phyloP scores from a whole-genome alignment of 1,140 invertebrate species.

The Halotydeus destructor region DNA sequence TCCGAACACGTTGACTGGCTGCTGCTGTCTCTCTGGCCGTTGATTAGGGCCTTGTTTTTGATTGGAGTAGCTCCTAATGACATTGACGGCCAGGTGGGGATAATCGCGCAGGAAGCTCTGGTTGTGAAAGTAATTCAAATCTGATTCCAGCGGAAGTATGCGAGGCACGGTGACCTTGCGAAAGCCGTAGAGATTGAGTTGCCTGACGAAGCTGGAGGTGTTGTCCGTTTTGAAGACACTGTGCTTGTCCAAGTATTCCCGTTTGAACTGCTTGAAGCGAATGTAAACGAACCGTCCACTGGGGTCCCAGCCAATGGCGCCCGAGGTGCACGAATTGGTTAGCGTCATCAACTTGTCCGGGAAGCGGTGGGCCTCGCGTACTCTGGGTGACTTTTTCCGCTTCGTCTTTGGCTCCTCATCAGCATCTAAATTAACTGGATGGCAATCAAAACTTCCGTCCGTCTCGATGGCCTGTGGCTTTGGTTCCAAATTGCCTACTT shows the following conservation, averaged over 20 bases:
- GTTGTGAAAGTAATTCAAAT: too few species aligned
- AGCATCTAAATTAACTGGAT: too few species aligned
- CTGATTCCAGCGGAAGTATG: too few species aligned
- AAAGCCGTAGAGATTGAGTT: conserved; percentile 23
- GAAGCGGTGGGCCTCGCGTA: conserved; percentile 3
- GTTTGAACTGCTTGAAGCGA: conserved; percentile 7
- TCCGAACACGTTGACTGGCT: too few species aligned
- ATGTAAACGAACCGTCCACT: conserved; percentile 7
- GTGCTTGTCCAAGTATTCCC: conserved; percentile 16
- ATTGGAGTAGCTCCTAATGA: too few species aligned
- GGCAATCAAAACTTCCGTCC: too few species aligned
- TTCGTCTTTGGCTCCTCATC: not conserved
- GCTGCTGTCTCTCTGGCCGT: too few species aligned
- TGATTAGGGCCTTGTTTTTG: too few species aligned
- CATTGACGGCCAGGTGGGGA: too few species aligned
- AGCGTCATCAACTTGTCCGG: conserved; percentile 9
- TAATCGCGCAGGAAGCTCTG: too few species aligned
- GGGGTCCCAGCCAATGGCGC: conserved; percentile 9
- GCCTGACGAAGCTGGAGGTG: conserved; percentile 19
- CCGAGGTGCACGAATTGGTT: conserved; percentile 6
- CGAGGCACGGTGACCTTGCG: conserved; percentile 16
- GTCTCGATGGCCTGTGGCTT: too few species aligned
- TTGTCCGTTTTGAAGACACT: conserved; percentile 25
- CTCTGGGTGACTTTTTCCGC: not conserved
- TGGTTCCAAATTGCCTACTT: too few species aligned